Evolutionary conservation across 2,797 vertebrate species (phyloP).

Genomic region (Tragelaphus eurycerus): DNA sequence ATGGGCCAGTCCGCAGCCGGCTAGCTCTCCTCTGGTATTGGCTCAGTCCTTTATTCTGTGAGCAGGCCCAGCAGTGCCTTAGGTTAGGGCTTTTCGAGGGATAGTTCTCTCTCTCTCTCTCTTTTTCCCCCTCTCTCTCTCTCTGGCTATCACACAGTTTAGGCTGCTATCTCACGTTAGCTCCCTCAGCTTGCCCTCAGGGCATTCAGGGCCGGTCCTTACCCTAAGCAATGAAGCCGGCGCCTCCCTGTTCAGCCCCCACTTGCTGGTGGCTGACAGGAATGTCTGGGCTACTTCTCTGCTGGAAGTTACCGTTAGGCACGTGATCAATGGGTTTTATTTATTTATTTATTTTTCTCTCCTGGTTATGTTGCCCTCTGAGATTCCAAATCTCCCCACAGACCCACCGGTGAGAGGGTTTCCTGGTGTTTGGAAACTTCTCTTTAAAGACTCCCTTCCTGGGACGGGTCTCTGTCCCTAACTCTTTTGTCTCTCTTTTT

Average conservation of each 20-base stretch:
- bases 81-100: accelerated
- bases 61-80: background rate
- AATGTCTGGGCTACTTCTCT: background rate
- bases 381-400: background rate
- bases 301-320: background rate
- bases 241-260: background rate
- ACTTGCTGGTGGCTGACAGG: background rate
- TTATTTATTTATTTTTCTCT: background rate
- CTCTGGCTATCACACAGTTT: background rate
- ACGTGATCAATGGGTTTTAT: background rate
- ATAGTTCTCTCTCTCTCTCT: background rate
- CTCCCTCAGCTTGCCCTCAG: background rate
- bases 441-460: background rate
- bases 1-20: accelerated
- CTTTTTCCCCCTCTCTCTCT: background rate
- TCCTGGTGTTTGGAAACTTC: background rate
- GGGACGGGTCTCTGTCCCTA: accelerated
- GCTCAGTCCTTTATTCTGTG: background rate
- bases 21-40: background rate
- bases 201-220: background rate
- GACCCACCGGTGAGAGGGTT: accelerated
- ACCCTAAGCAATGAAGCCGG: background rate
- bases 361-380: background rate
- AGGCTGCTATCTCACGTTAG: accelerated
- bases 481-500: background rate